A percentile compares a stretch with the other conserved stretches of the same genome.
These are phyloP conservation scores for Corythaixoides concolor DNA, from an alignment of 2,113 vertebrate genomes.

Conservation along the genomic window DNA sequence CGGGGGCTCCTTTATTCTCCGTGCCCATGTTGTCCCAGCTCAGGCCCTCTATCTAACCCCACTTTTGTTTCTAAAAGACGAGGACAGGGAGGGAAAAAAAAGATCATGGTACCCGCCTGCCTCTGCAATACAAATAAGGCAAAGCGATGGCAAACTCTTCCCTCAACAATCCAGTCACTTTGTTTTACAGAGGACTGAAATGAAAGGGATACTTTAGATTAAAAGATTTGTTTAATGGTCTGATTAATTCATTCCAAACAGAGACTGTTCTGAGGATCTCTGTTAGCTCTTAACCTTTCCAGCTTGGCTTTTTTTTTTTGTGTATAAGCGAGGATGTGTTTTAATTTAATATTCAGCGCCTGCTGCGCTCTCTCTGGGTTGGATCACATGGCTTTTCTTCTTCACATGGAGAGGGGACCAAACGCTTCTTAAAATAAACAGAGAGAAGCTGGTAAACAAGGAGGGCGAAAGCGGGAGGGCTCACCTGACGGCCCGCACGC, in stretches of 20 bases:
- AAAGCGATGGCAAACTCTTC: slow-evolving; percentile 13
- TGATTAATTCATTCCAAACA: slow-evolving; percentile 79
- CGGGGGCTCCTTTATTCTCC: background rate
- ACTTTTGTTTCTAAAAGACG: background rate
- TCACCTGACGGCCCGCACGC: background rate
- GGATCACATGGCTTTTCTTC: slow-evolving; percentile 4
- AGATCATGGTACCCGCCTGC: background rate
- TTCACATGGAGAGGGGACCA: background rate
- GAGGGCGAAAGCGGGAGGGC: background rate
- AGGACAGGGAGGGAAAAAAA: background rate
- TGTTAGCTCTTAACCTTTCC: slow-evolving; percentile 75
- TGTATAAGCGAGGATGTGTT: slow-evolving; percentile 31
- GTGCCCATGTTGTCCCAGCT: background rate
- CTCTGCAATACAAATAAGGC: slow-evolving; percentile 18
- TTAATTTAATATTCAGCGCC: slow-evolving; percentile 70
- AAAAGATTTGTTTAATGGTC: slow-evolving; percentile 79
- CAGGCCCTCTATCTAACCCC: background rate
- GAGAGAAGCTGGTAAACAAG: slow-evolving; percentile 28
- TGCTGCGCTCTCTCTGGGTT: slow-evolving; percentile 38
- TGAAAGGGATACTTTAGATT: slow-evolving; percentile 78
- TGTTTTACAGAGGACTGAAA: slow-evolving; percentile 70
- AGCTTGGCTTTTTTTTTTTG: slow-evolving; percentile 1
- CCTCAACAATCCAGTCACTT: slow-evolving; percentile 59
- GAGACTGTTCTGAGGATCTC: slow-evolving; percentile 62
- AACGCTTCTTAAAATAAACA: slow-evolving; percentile 65